phyloP scores from a whole-genome alignment of 1,140 invertebrate genomes.

The Tetranychus urticae region DNA sequence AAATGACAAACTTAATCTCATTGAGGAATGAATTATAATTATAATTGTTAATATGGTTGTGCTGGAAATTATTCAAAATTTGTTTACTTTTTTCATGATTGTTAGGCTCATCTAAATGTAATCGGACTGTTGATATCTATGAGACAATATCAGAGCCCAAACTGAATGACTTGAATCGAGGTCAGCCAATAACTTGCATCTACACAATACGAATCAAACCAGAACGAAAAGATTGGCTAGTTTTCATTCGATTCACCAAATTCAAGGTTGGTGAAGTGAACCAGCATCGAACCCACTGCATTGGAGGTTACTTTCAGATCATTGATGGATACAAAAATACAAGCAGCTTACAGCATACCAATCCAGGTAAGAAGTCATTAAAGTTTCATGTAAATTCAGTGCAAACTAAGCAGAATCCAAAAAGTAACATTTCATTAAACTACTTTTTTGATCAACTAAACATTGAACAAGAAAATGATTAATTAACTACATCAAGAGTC shows the following conservation, averaged over 20 bases:
- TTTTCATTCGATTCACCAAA: slow-evolving; percentile 36
- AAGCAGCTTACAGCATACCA: slow-evolving; percentile 6
- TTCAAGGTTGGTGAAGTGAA: slow-evolving; percentile 11
- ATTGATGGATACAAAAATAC: slow-evolving; percentile 14
- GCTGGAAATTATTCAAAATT: not conserved
- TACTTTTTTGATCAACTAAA: too few species aligned
- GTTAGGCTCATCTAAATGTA: slow-evolving; percentile 34
- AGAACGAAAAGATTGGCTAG: slow-evolving; percentile 58
- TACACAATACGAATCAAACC: slow-evolving; percentile 56
- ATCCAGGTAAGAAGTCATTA: slow-evolving; percentile 3
- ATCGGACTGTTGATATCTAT: slow-evolving; percentile 74
- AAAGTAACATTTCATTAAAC: not conserved
- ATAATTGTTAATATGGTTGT: too few species aligned
- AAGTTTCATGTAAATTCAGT: not conserved
- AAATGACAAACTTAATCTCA: too few species aligned
- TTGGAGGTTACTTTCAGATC: slow-evolving; percentile 14
- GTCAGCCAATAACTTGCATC: slow-evolving; percentile 57
- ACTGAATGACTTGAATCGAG: slow-evolving; percentile 50
- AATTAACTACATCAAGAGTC: too few species aligned
- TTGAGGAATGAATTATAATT: too few species aligned
- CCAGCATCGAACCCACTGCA: slow-evolving; percentile 9
- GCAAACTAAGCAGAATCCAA: not conserved
- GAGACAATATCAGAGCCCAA: slow-evolving; percentile 64
- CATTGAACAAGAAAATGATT: too few species aligned
- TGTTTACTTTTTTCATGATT: not conserved